A percentile compares a stretch with the other conserved stretches of the same genome.
phyloP scores from a whole-genome alignment of 1,140 invertebrate species.

The Drosophila suzukii region DNA sequence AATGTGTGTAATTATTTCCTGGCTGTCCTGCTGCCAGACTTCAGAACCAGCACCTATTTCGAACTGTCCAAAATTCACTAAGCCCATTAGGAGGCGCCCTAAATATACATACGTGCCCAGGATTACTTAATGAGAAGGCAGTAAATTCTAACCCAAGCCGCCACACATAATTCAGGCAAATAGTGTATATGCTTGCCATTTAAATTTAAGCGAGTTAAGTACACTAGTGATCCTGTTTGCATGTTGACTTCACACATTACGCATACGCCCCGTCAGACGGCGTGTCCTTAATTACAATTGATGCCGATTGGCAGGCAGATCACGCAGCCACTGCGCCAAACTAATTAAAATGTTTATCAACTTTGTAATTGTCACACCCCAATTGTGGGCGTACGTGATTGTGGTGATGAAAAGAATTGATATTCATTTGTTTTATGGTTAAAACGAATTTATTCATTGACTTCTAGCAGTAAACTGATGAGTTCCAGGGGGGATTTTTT shows the following conservation, averaged over 20 bases:
- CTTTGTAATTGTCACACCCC: slow-evolving; percentile 71
- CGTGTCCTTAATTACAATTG: slow-evolving; percentile 69
- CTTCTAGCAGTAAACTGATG: slow-evolving; percentile 47
- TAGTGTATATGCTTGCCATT: slow-evolving; percentile 59
- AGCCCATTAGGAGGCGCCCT: slow-evolving; percentile 29
- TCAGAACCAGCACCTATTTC: slow-evolving; percentile 28
- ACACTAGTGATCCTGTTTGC: slow-evolving; percentile 23
- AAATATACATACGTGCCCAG: slow-evolving; percentile 51
- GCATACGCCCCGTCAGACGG: slow-evolving; percentile 56
- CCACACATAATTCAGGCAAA: slow-evolving; percentile 74
- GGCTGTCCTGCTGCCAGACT: slow-evolving; percentile 30
- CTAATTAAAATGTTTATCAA: slow-evolving; percentile 82
- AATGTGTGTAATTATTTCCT: slow-evolving; percentile 79
- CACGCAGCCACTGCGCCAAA: slow-evolving; percentile 52
- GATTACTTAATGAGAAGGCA: slow-evolving; percentile 58
- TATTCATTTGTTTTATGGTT: not conserved
- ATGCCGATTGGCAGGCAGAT: slow-evolving; percentile 60
- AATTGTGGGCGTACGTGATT: slow-evolving; percentile 43
- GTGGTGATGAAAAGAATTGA: not conserved
- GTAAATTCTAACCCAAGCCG: slow-evolving; percentile 56
- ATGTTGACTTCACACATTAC: slow-evolving; percentile 52
- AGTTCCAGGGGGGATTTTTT: slow-evolving; percentile 56
- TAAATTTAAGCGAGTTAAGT: slow-evolving; percentile 73
- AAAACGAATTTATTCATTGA: slow-evolving; percentile 39
- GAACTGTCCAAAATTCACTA: slow-evolving; percentile 44